These are phyloP conservation scores for Protodeltote pygarga DNA, from an alignment of 2,888 invertebrate genomes.

Conservation along the genomic window DNA sequence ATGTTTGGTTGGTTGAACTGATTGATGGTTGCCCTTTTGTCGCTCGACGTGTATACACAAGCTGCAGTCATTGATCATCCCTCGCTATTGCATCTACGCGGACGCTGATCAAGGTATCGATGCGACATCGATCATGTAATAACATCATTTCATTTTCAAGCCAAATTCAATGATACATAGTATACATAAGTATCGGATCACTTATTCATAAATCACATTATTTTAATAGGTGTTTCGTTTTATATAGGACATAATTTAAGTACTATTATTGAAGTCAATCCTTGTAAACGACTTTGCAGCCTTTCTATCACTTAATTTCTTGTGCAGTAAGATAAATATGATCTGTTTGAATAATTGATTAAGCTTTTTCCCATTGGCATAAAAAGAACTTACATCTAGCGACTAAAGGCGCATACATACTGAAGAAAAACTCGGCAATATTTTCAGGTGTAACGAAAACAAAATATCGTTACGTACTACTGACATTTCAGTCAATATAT, in stretches of 20 bases:
- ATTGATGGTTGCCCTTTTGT: too few species aligned
- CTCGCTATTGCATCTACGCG: too few species aligned
- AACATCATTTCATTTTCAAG: conserved; percentile 11
- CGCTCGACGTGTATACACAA: too few species aligned
- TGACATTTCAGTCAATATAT: conserved; percentile 37
- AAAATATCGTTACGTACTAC: background rate
- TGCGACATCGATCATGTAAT: too few species aligned
- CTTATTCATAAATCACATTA: conserved; percentile 37
- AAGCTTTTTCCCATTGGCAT: conserved; percentile 29
- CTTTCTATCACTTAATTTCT: conserved; percentile 28
- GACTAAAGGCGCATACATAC: conserved; percentile 49
- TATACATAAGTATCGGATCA: conserved; percentile 23
- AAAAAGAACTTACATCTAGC: conserved; percentile 44
- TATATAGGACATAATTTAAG: conserved; percentile 41
- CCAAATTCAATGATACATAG: conserved; percentile 18
- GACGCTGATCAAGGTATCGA: too few species aligned
- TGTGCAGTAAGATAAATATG: conserved; percentile 41
- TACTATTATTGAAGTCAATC: conserved; percentile 33
- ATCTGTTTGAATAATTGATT: conserved; percentile 34
- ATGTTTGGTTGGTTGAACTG: too few species aligned
- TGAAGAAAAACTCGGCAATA: conserved; percentile 17
- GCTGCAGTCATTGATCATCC: too few species aligned
- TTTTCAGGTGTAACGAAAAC: conserved; percentile 2
- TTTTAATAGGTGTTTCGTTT: conserved; percentile 32
- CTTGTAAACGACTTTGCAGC: conserved; percentile 8